Conservation (phyloP, 1,140 invertebrate genomes). For the Agrilus planipennis region DNA sequence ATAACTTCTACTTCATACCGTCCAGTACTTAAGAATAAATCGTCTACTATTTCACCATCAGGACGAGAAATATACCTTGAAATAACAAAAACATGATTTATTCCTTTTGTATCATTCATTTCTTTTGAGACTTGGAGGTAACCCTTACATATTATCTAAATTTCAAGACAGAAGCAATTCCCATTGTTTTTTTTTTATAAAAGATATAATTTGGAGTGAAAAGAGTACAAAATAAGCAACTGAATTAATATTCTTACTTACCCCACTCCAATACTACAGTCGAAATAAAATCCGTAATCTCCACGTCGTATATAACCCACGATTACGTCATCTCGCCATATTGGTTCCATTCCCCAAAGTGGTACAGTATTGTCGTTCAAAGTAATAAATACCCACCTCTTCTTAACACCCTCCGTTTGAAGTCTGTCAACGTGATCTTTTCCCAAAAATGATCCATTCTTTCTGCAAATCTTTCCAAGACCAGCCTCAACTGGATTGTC, state of each 20-base stretch:
- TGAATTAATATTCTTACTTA: constrained; percentile 37
- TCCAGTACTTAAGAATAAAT: constrained; percentile 56
- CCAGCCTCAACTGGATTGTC: constrained; percentile 79
- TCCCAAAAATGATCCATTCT: constrained; percentile 63
- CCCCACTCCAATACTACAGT: constrained; percentile 56
- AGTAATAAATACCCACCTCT: constrained; percentile 62
- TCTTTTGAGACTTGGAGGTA: constrained; percentile 7
- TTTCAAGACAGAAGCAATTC: too few species aligned
- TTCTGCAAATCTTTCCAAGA: constrained; percentile 63
- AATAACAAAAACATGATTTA: not conserved
- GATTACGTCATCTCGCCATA: constrained; percentile 61
- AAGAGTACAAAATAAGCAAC: too few species aligned
- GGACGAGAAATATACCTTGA: constrained; percentile 40
- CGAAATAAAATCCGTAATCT: constrained; percentile 64
- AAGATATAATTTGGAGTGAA: too few species aligned
- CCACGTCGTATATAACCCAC: constrained; percentile 71
- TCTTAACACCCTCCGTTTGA: constrained; percentile 52
- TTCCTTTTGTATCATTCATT: not conserved
- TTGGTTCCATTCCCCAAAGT: constrained; percentile 71
- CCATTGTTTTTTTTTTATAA: too few species aligned
- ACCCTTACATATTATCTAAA: too few species aligned
- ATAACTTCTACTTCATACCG: constrained; percentile 70
- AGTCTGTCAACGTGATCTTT: constrained; percentile 52
- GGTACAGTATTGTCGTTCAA: constrained; percentile 52
- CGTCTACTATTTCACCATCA: constrained; percentile 43